A percentile compares a stretch with the other conserved stretches of the same genome.
Conservation (phyloP, 2,797 vertebrate species). For the Eulemur albifrons region DNA sequence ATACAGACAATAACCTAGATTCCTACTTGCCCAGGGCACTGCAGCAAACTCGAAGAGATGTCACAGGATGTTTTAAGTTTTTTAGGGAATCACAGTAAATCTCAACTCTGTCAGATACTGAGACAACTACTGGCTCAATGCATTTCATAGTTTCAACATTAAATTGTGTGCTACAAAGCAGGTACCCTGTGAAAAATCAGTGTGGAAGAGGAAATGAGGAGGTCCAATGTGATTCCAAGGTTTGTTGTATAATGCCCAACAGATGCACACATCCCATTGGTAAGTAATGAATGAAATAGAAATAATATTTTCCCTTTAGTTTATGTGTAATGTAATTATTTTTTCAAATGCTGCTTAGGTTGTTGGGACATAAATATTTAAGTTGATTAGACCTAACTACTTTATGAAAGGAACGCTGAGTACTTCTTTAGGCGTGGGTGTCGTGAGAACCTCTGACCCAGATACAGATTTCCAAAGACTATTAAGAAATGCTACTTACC, state of each 20-base stretch:
- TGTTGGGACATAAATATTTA: background rate
- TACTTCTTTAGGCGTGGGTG: background rate
- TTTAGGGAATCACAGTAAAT: background rate
- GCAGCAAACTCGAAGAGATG: background rate
- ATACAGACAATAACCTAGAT: background rate
- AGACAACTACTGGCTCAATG: background rate
- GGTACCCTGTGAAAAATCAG: background rate
- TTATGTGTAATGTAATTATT: background rate
- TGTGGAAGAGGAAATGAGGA: background rate
- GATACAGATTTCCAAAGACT: background rate
- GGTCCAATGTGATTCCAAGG: no score
- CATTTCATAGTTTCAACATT: background rate
- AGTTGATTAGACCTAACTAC: background rate
- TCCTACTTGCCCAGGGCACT: background rate
- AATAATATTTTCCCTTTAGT: background rate
- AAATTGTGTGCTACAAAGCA: background rate
- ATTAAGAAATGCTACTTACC: constrained; percentile 86
- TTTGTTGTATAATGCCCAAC: background rate
- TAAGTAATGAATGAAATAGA: background rate
- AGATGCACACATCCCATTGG: background rate
- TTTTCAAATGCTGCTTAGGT: background rate
- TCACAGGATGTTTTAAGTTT: background rate
- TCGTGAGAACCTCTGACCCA: background rate
- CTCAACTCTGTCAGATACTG: background rate
- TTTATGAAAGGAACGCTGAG: background rate